phyloP scores from a whole-genome alignment of 2,888 invertebrate species.

The Chymomyza caudatula region DNA sequence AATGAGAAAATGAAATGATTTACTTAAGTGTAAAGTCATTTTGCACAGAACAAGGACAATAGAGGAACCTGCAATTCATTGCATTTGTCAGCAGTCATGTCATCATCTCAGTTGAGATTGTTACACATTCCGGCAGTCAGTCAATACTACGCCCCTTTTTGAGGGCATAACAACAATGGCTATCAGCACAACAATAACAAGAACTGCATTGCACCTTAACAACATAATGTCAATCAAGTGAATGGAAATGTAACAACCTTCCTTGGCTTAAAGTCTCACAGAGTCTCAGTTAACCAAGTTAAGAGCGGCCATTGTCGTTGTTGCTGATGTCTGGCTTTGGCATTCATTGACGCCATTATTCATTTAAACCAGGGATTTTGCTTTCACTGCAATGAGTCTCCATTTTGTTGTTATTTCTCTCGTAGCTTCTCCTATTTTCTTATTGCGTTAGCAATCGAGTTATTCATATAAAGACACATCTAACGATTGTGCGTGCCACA shows the following conservation, averaged over 20 bases:
- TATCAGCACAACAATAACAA: slow-evolving; percentile 2
- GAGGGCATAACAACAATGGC: slow-evolving; percentile 19
- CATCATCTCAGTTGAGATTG: not conserved
- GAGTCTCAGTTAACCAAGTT: not conserved
- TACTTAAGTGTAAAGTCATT: slow-evolving; percentile 66
- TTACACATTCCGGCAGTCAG: not conserved
- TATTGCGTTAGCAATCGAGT: slow-evolving; percentile 25
- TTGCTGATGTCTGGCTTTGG: slow-evolving; percentile 8
- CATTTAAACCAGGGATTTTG: slow-evolving; percentile 55
- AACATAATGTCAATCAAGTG: slow-evolving; percentile 67
- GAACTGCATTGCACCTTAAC: slow-evolving; percentile 50
- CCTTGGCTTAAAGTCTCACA: not conserved
- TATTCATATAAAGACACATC: slow-evolving; percentile 22
- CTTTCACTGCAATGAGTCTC: slow-evolving; percentile 55
- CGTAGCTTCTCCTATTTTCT: not conserved
- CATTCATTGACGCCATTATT: slow-evolving; percentile 48
- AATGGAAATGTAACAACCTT: slow-evolving; percentile 50
- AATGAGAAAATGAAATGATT: slow-evolving; percentile 47
- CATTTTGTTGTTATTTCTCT: slow-evolving; percentile 7
- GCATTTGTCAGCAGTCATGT: slow-evolving; percentile 19
- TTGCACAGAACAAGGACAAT: slow-evolving; percentile 44
- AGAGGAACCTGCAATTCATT: slow-evolving; percentile 47
- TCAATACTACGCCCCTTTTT: not conserved
- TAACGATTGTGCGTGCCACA: not conserved
- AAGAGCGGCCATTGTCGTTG: not conserved